Percentiles rank a stretch among this genome's conserved stretches.
These are phyloP conservation scores for Camelus bactrianus DNA, from an alignment of 2,113 vertebrate species.

Conservation along the genomic window DNA sequence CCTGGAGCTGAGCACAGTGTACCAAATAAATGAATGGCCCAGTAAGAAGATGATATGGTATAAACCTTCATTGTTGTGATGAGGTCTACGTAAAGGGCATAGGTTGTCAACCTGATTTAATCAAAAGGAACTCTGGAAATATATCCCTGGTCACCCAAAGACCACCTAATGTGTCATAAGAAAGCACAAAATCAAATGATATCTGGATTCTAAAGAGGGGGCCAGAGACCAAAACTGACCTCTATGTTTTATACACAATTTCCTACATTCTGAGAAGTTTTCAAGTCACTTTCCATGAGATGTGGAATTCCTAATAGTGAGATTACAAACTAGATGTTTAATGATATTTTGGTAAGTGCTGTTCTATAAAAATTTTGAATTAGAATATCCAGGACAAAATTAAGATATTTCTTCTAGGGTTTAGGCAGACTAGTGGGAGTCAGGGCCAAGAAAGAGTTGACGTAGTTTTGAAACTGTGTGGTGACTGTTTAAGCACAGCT, in stretches of 20 bases:
- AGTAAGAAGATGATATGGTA: not conserved
- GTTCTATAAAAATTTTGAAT: not conserved
- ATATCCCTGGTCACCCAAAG: not conserved
- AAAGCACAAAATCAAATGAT: not conserved
- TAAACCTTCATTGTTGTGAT: not conserved
- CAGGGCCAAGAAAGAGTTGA: not conserved
- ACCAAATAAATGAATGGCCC: not conserved
- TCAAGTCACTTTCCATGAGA: not conserved
- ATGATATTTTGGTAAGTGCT: not conserved
- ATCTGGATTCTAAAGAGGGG: not conserved
- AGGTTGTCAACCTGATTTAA: not conserved
- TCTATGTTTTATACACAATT: not conserved
- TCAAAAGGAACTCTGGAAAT: not conserved
- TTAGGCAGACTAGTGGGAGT: not conserved
- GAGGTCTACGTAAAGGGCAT: not conserved
- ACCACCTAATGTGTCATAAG: not conserved
- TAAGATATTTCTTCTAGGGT: not conserved
- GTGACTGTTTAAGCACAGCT: not conserved
- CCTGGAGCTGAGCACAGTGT: not conserved
- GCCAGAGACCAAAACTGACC: fast-evolving
- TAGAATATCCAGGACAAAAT: not conserved
- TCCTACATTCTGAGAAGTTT: not conserved
- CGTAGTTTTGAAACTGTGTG: not conserved
- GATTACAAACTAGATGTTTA: not conserved
- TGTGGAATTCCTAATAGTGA: not conserved